A percentile compares a stretch with the other conserved stretches of the same genome.
These are phyloP conservation scores for Drosophila pandora DNA, from an alignment of 1,140 invertebrate genomes.

Conservation along the genomic window DNA sequence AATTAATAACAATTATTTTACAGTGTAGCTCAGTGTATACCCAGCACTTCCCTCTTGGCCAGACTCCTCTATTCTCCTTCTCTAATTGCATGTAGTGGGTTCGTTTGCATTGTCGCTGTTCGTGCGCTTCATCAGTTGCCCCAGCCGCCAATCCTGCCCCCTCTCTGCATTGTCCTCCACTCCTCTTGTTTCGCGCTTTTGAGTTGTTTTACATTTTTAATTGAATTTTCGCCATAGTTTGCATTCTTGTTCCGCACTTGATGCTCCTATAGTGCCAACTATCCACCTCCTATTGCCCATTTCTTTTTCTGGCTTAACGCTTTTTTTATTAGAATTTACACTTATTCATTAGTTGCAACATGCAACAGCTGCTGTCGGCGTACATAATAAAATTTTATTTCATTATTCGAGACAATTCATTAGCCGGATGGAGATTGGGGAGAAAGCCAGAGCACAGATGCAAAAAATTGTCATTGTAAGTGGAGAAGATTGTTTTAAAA, in stretches of 20 bases:
- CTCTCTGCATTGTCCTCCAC: neutral
- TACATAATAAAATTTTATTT: slow-evolving; percentile 75
- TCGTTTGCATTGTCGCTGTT: slow-evolving; percentile 74
- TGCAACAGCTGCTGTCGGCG: slow-evolving; percentile 67
- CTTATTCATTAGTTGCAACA: slow-evolving; percentile 80
- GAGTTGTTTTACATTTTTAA: slow-evolving; percentile 82
- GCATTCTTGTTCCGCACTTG: slow-evolving; percentile 63
- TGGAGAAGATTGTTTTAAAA: slow-evolving; percentile 3
- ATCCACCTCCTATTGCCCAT: neutral
- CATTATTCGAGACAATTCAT: slow-evolving; percentile 71
- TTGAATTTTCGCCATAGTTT: slow-evolving; percentile 81
- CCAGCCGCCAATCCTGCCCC: neutral
- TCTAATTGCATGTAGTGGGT: slow-evolving; percentile 77
- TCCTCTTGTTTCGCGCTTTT: slow-evolving; percentile 54
- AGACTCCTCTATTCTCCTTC: slow-evolving; percentile 26
- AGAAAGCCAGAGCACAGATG: slow-evolving; percentile 22
- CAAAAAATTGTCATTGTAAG: slow-evolving; percentile 25
- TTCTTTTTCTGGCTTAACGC: slow-evolving; percentile 50
- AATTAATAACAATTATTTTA: neutral
- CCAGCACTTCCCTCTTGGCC: slow-evolving; percentile 23
- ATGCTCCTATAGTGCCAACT: slow-evolving; percentile 19
- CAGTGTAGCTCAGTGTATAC: slow-evolving; percentile 1
- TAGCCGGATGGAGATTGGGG: slow-evolving; percentile 25
- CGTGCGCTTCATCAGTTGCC: slow-evolving; percentile 64
- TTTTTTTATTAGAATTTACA: slow-evolving; percentile 79